Evolutionary conservation across 2,797 vertebrate genomes (phyloP).

Genomic region (Sebastes jordani): DNA sequence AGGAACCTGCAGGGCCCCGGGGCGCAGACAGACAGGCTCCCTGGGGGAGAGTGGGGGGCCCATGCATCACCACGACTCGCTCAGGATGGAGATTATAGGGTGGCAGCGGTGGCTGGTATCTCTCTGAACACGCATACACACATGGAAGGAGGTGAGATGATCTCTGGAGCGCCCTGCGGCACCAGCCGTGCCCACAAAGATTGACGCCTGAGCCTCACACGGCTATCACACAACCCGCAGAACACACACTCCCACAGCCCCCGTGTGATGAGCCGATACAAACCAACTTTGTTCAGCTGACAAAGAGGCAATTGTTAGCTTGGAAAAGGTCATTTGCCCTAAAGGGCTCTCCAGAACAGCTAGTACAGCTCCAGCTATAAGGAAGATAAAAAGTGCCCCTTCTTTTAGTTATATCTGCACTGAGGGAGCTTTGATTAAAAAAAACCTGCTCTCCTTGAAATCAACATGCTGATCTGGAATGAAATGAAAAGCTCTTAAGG

Average conservation of each 20-base stretch:
- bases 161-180: slow-evolving; percentile 58
- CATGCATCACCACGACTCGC: slow-evolving; percentile 29
- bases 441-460: slow-evolving; percentile 34
- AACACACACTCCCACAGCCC: slow-evolving; percentile 26
- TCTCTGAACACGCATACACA: slow-evolving; percentile 56
- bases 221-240: slow-evolving; percentile 64
- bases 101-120: slow-evolving; percentile 74
- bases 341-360: slow-evolving; percentile 22
- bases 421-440: slow-evolving; percentile 42
- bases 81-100: slow-evolving; percentile 75
- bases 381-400: slow-evolving; percentile 34
- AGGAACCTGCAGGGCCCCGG: slow-evolving; percentile 66
- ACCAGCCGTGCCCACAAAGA: slow-evolving; percentile 36
- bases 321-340: slow-evolving; percentile 56
- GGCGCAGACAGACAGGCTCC: slow-evolving; percentile 72
- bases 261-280: slow-evolving; percentile 77
- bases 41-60: slow-evolving; percentile 23
- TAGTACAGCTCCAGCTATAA: slow-evolving; percentile 7
- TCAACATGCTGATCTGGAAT: slow-evolving; percentile 34
- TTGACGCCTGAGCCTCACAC: slow-evolving; percentile 65
- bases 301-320: slow-evolving; percentile 71
- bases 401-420: slow-evolving; percentile 25
- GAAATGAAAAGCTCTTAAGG: slow-evolving; percentile 15
- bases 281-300: slow-evolving; percentile 67
- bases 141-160: slow-evolving; percentile 47